Evolutionary conservation across 2,888 invertebrate genomes (phyloP).

Genomic region (Matsumyia berberina): DNA sequence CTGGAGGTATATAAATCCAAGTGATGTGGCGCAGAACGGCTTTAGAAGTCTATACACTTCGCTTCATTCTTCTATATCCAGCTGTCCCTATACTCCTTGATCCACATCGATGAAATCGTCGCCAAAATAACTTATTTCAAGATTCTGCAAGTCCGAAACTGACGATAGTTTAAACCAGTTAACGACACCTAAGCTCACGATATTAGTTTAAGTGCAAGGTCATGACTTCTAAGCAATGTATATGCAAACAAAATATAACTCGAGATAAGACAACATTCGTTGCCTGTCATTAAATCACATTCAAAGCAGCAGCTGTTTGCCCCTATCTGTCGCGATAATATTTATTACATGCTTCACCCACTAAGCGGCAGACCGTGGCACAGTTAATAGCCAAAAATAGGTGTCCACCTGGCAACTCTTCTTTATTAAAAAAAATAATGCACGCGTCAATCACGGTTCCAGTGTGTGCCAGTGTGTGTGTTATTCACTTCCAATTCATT

Average conservation of each 20-base stretch:
- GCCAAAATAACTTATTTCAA: no score
- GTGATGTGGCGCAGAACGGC: no score
- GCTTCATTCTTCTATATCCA: no score
- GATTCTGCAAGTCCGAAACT: no score
- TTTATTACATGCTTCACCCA: neutral
- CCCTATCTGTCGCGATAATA: neutral
- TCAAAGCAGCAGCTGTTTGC: conserved; percentile 1
- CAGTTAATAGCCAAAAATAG: conserved; percentile 3
- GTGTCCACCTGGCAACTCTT: conserved; percentile 14
- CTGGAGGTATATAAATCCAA: no score
- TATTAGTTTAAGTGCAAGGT: no score
- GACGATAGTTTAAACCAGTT: no score
- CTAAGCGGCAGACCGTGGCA: neutral
- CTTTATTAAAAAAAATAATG: conserved; percentile 16
- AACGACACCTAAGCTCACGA: no score
- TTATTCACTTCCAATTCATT: conserved; percentile 44
- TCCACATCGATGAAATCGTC: no score
- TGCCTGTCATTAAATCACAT: neutral
- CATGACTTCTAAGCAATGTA: no score
- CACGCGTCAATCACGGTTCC: conserved; percentile 37
- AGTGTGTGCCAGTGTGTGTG: neutral
- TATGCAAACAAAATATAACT: neutral
- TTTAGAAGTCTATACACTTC: no score
- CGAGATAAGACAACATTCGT: neutral
- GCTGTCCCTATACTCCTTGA: no score